Evolutionary conservation across 2,113 vertebrate genomes (phyloP), one percentile per base, ranked within the genome.

Genomic region (Tricholaema leucomelas): DNA sequence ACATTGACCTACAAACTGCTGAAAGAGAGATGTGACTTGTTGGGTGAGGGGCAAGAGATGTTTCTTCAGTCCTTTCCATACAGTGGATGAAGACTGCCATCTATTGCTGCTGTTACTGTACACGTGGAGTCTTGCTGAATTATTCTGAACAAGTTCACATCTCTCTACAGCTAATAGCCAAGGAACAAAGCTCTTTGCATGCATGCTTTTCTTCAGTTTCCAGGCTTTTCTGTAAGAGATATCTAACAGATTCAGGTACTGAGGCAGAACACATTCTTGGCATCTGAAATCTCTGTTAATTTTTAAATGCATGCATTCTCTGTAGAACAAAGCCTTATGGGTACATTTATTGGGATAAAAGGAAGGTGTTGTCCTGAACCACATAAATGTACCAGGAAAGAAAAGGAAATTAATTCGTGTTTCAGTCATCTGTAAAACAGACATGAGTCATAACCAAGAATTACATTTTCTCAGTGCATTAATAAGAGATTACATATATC

Each of bases 41-140:
- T 76, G 80, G 70, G 83, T 85, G 85, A 85, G 59, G 88, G 71
- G 84, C 14, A 80, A 40, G 48, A 61, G 27, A 25, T 52, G 30
- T 66, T 91, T 78, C 63, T 78, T 84, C 16, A 2, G 24, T 28
- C 3, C 61, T 63, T 88, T 54, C 16, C 80, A 4, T n/a, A 78
- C 38, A 70, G 44, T 0, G 58, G 92, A 56, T 87, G 65, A 92
- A 96, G 94, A 81, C 85, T 96, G 95, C 94, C 95, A 97, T 94
- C 94, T 96, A 93, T 94, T 93, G 95, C 40, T 76, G 85, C n/a
- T 61, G 31, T 16, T 31, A 33, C 9, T 83, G 44, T 52, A 66
- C 30, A 31, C 40, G 28, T 48, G 30, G 35, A 59, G 10, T 71
- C 40, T 42, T 52, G 20, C 31, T 48, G 33, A n/a, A 25, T 59